Conservation (phyloP, 2,113 vertebrate species). For the Anarhynchus alexandrinus region DNA sequence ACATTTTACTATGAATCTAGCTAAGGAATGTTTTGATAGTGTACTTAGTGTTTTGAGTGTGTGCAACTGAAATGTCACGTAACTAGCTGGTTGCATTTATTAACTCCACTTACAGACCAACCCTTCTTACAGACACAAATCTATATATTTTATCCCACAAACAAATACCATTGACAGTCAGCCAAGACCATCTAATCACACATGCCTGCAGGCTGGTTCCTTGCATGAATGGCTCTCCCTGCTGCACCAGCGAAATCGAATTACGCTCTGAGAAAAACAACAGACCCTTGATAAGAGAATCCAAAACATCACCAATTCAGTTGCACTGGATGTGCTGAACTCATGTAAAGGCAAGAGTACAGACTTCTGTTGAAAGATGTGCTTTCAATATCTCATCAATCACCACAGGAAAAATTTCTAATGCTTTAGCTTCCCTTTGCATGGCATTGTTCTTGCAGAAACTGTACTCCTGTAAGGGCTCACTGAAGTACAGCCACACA, state of each 20-base stretch:
- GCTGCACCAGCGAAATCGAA: accelerated
- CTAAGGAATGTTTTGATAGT: neutral
- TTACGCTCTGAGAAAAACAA: neutral
- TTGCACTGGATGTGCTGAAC: neutral
- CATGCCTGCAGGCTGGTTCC: neutral
- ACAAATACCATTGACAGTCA: neutral
- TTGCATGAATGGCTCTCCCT: neutral
- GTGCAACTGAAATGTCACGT: neutral
- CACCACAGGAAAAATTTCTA: neutral
- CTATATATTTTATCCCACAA: neutral
- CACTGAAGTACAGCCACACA: too few species aligned
- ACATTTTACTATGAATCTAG: neutral
- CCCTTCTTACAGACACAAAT: neutral
- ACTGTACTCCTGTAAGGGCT: neutral
- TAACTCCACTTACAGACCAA: neutral
- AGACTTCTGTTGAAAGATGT: neutral
- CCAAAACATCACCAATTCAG: neutral
- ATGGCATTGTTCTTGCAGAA: neutral
- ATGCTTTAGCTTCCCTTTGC: neutral
- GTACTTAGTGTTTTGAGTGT: neutral
- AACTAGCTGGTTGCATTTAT: neutral
- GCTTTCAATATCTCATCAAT: neutral
- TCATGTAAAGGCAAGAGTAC: neutral
- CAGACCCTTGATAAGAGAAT: neutral
- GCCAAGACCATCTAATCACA: neutral